These are phyloP conservation scores for Toxonevra muliebris DNA, from an alignment of 2,888 invertebrate genomes.

Conservation along the genomic window DNA sequence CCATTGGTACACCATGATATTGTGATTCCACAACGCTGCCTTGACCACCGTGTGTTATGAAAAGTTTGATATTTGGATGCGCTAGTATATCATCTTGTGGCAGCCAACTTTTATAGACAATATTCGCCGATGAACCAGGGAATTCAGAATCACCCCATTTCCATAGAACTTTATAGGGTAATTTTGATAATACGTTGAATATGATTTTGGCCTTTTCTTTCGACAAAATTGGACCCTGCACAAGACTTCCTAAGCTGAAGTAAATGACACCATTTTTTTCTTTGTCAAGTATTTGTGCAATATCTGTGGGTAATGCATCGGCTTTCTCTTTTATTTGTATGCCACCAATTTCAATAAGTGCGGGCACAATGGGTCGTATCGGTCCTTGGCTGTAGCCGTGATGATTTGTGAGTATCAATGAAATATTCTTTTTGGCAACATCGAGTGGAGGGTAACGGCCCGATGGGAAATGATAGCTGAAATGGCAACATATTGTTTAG, in stretches of 20 bases:
- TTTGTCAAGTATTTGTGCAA: constrained; percentile 47
- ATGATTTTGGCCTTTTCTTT: constrained; percentile 63
- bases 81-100: constrained; percentile 79
- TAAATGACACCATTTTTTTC: constrained; percentile 42
- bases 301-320: constrained; percentile 48
- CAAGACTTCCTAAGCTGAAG: constrained; percentile 62
- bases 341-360: constrained; percentile 49
- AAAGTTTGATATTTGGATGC: constrained; percentile 72
- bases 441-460: constrained; percentile 45
- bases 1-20: constrained; percentile 80
- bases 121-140: constrained; percentile 57
- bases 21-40: constrained; percentile 81
- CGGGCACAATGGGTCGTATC: constrained; percentile 48
- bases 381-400: constrained; percentile 48
- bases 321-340: constrained; percentile 49
- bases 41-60: constrained; percentile 67
- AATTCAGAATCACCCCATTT: constrained; percentile 71
- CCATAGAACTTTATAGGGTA: constrained; percentile 72
- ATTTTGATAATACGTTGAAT: constrained; percentile 68
- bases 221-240: constrained; percentile 45
- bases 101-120: constrained; percentile 62
- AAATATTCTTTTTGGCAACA: constrained; percentile 45
- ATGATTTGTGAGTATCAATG: constrained; percentile 44
- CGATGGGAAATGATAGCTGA: constrained; percentile 44
- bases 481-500: constrained; percentile 1